Evolutionary conservation across 2,888 invertebrate species (phyloP).

Genomic region (Flexamia atlantica): DNA sequence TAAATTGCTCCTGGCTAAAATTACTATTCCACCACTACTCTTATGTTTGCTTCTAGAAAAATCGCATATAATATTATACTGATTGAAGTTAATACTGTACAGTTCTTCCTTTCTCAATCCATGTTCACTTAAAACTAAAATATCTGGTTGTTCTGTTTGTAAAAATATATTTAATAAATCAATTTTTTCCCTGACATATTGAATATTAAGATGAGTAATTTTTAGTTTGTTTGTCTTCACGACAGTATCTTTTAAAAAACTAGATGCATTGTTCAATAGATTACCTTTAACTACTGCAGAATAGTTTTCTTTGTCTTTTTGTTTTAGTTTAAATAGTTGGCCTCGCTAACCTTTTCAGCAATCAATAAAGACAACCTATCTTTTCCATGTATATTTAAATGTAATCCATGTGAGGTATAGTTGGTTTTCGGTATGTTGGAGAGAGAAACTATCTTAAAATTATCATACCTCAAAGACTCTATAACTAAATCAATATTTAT

Average conservation of each 20-base stretch:
- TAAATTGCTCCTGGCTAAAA: too few relatives aligned
- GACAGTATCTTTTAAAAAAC: neutral
- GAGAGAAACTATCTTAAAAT: neutral
- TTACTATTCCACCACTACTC: too few relatives aligned
- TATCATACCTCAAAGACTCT: neutral
- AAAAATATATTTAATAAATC: constrained; percentile 22
- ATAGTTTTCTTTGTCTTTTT: neutral
- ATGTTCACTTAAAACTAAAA: constrained; percentile 13
- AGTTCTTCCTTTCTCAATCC: constrained; percentile 26
- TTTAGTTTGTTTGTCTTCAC: neutral
- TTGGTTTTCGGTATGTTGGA: neutral
- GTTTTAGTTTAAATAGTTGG: constrained; percentile 17
- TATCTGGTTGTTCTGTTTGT: constrained; percentile 8
- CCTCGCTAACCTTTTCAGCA: neutral
- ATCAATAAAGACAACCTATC: neutral
- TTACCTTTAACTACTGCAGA: neutral
- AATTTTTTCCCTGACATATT: constrained; percentile 4
- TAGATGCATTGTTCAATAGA: neutral
- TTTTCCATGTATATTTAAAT: constrained; percentile 1
- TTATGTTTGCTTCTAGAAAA: too few relatives aligned
- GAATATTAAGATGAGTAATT: neutral
- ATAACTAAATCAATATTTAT: constrained; percentile 4
- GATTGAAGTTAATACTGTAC: too few relatives aligned
- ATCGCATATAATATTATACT: too few relatives aligned
- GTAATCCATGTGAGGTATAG: neutral